Base-by-base conservation (phyloP, 2,888 invertebrate species). In the Rambutsinella grinnellia region DNA sequence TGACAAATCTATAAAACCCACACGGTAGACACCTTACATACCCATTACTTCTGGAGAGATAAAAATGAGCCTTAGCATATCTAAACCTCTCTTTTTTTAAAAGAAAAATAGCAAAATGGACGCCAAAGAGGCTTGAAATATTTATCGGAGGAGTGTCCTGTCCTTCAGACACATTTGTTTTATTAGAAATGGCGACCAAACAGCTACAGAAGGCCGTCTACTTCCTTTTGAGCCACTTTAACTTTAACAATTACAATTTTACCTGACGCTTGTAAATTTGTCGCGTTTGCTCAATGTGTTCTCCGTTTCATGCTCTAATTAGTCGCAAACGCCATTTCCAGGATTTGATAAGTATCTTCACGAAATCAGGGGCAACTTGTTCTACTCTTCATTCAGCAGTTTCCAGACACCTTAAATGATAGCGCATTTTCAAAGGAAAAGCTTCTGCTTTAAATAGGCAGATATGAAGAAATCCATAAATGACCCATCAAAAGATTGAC, bases 401-500 rank as follows among this genome's bases (percentile, higher is more conserved):
- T 63, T 51, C 27, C 63, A 51, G 49, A 63, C 5, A n/a, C 65
- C 65, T 13, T 19, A 10, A 19, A 65, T 2, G 1, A 44, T 69
- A 8, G 26, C 69, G 0, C 69, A 63, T 13, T 44, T 51, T 13
- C 62, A 10, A 0, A 28, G 3, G 19, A 57, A 65, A 10, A 75
- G 44, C 1, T 54, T 46, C 47, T 70, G 56, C n/a, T 78, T 75
- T 2, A 78, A 28, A 28, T 36, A 75, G 2, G 76, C 79, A 63
- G 71, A 76, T 2, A 67, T 66, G 26, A 74, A 78, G 47, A 78
- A 78, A 28, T 75, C 78, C 69, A 78, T 54, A 0, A 53, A 62
- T 23, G 60, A 65, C 23, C 62, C 54, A 27, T 69, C 76, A 36
- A 65, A 65, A 26, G 66, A 53, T 76, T 72, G 2, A 76, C 61